A percentile compares a stretch with the other conserved stretches of the same genome.
phyloP scores from a whole-genome alignment of 2,113 vertebrate species.

The Indicator maculatus region DNA sequence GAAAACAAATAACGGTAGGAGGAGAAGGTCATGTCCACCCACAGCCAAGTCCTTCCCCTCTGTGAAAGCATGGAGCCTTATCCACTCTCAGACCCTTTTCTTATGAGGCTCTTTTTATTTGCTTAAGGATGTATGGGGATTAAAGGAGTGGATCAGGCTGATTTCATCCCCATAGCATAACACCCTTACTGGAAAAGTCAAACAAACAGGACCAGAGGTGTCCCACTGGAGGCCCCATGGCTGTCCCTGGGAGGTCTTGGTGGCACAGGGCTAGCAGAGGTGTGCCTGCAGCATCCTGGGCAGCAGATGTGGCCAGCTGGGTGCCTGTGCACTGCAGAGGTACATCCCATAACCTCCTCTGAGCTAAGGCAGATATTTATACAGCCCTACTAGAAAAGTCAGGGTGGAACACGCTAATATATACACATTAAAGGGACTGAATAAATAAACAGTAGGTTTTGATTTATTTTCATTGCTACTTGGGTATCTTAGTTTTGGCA shows the following conservation, averaged over 20 bases:
- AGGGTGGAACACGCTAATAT: slow-evolving; percentile 1
- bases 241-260: background rate
- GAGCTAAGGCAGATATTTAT: slow-evolving; percentile 11
- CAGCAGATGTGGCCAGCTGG: background rate
- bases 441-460: slow-evolving; percentile 48
- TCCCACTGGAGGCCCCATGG: background rate
- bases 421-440: slow-evolving; percentile 24
- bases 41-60: background rate
- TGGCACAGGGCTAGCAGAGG: background rate
- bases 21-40: background rate
- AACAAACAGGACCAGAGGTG: background rate
- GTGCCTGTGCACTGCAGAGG: background rate
- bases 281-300: background rate
- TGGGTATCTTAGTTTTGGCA: slow-evolving; percentile 58
- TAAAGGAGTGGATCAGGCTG: background rate
- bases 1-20: background rate
- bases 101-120: background rate
- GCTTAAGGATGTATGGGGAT: background rate
- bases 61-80: background rate
- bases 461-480: slow-evolving; percentile 62
- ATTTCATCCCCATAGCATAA: background rate
- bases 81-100: background rate
- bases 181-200: background rate
- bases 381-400: slow-evolving; percentile 25
- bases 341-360: background rate